Evolutionary conservation across 2,888 invertebrate genomes (phyloP).

Genomic region (Chaitophorus viminalis): DNA sequence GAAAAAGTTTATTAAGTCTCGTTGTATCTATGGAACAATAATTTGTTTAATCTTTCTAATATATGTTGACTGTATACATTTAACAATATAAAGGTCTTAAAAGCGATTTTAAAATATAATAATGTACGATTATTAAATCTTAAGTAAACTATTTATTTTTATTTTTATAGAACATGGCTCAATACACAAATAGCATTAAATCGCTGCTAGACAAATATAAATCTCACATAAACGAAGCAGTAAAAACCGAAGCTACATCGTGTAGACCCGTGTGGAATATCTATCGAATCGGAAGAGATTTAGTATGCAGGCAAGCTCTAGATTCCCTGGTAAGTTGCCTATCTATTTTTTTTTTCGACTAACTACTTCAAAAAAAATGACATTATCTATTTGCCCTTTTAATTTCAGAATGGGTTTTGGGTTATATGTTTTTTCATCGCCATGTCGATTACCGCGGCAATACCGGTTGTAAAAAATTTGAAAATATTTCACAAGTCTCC

Average conservation of each 20-base stretch:
- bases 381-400: neutral
- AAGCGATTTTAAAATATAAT: too few species aligned
- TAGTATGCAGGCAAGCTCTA: conserved; percentile 48
- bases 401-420: conserved; percentile 59
- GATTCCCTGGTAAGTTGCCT: conserved; percentile 35
- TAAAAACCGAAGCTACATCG: conserved; percentile 34
- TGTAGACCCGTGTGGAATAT: conserved; percentile 58
- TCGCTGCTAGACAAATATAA: conserved; percentile 49
- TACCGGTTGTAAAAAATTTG: conserved; percentile 55
- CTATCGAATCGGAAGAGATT: conserved; percentile 56
- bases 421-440: conserved; percentile 50
- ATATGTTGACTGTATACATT: too few species aligned
- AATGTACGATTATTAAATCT: too few species aligned
- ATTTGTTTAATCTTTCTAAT: too few species aligned
- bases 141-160: too few species aligned
- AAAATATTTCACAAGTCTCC: conserved; percentile 56
- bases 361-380: neutral
- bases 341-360: neutral
- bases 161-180: conserved; percentile 36
- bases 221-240: conserved; percentile 29
- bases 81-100: too few species aligned
- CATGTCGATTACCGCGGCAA: conserved; percentile 48
- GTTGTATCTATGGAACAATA: too few species aligned
- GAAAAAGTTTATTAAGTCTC: too few species aligned
- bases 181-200: conserved; percentile 38